These are phyloP conservation scores for Chrysina gloriosa DNA, from an alignment of 2,888 invertebrate species.

Conservation along the genomic window DNA sequence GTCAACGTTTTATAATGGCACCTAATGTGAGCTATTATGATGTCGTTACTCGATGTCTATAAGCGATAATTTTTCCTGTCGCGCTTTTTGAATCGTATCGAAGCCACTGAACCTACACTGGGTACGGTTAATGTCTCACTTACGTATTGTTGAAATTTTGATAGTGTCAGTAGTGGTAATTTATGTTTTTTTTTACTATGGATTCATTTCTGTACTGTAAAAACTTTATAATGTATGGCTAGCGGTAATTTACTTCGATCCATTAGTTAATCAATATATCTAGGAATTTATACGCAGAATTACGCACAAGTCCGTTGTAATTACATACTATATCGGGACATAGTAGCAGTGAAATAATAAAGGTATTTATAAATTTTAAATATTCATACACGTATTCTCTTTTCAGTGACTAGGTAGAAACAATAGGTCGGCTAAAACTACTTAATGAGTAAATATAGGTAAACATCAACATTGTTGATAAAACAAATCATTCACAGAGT, in stretches of 20 bases:
- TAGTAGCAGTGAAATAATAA: too few relatives aligned
- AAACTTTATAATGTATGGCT: neutral
- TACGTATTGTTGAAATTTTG: neutral
- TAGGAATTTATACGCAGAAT: too few relatives aligned
- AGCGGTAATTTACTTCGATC: neutral
- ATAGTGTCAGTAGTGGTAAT: neutral
- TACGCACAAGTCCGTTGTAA: too few relatives aligned
- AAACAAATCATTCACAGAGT: too few relatives aligned
- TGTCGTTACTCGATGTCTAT: constrained; percentile 26
- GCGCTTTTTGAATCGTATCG: constrained; percentile 1
- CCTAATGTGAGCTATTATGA: constrained; percentile 26
- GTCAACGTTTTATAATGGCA: constrained; percentile 21
- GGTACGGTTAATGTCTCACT: constrained; percentile 9
- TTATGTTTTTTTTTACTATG: neutral
- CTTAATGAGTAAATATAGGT: too few relatives aligned
- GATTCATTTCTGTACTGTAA: neutral
- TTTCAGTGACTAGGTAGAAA: too few relatives aligned
- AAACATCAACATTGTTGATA: too few relatives aligned
- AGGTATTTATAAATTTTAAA: too few relatives aligned
- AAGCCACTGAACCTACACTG: constrained; percentile 11
- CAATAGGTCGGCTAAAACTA: too few relatives aligned
- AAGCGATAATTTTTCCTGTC: constrained; percentile 24
- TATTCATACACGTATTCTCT: too few relatives aligned
- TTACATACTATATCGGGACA: too few relatives aligned
- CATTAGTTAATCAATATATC: neutral